Evolutionary conservation across 2,888 invertebrate genomes (phyloP).

Genomic region (Lepidochitona cinerea): DNA sequence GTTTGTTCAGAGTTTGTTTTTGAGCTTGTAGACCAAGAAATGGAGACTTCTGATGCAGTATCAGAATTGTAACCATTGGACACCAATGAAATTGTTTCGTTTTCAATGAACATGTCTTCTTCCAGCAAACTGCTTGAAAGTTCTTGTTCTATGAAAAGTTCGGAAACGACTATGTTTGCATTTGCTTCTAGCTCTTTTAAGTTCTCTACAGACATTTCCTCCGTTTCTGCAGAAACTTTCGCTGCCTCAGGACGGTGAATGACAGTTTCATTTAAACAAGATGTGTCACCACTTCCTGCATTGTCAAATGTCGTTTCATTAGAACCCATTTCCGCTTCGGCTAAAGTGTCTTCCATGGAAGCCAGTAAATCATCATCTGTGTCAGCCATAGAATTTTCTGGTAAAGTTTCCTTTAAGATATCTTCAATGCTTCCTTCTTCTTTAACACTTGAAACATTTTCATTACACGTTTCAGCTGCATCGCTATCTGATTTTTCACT

Average conservation of each 20-base stretch:
- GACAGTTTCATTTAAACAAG: not conserved
- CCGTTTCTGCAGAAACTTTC: not conserved
- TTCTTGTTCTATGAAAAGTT: slow-evolving; percentile 69
- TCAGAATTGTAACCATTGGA: slow-evolving; percentile 83
- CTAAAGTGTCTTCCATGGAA: slow-evolving; percentile 16
- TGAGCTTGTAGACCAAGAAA: slow-evolving; percentile 57
- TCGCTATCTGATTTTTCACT: slow-evolving; percentile 33
- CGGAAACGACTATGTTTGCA: slow-evolving; percentile 75
- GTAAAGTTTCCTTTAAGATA: slow-evolving; percentile 54
- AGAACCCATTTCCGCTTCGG: slow-evolving; percentile 16
- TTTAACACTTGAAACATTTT: not conserved
- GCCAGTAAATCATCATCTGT: slow-evolving; percentile 23
- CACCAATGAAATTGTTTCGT: slow-evolving; percentile 79
- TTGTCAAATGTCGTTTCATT: not conserved
- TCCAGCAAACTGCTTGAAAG: slow-evolving; percentile 64
- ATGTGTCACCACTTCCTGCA: not conserved
- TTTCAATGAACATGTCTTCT: slow-evolving; percentile 74
- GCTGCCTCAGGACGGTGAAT: not conserved
- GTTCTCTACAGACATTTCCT: slow-evolving; percentile 63
- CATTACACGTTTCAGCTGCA: not conserved
- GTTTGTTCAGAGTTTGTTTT: slow-evolving; percentile 36
- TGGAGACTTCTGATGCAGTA: slow-evolving; percentile 63
- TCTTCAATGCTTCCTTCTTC: slow-evolving; percentile 26
- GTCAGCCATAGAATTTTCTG: slow-evolving; percentile 23
- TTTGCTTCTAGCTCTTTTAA: slow-evolving; percentile 75